Conservation (phyloP, 2,113 vertebrate species). For the Nothoprocta pentlandii region DNA sequence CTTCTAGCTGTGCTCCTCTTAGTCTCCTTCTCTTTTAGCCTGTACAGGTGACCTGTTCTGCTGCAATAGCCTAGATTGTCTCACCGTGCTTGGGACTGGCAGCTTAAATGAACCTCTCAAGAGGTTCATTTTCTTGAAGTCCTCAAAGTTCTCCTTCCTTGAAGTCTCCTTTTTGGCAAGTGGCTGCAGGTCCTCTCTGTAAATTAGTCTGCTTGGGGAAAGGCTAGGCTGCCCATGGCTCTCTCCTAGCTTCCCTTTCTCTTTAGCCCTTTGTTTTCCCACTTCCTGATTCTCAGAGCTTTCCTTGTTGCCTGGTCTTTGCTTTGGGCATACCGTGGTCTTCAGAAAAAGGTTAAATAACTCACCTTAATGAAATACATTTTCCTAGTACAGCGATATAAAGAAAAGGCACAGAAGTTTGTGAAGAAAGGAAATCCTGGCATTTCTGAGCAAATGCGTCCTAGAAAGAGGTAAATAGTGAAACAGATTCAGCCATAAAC, state of each 20-base stretch:
- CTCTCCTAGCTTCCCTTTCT: neutral
- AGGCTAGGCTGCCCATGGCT: neutral
- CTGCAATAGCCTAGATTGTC: neutral
- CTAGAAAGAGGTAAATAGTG: constrained; percentile 41
- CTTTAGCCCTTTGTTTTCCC: neutral
- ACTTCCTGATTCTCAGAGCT: neutral
- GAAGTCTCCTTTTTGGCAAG: neutral
- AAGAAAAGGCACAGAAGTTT: constrained; percentile 59
- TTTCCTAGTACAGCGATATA: constrained; percentile 60
- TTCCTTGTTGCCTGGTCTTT: neutral
- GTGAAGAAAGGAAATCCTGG: constrained; percentile 15
- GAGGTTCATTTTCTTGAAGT: neutral
- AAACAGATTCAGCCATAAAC: neutral
- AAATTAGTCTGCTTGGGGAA: neutral
- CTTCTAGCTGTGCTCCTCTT: neutral
- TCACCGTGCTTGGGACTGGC: neutral
- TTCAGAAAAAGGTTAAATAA: neutral
- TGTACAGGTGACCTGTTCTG: neutral
- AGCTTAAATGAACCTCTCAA: neutral
- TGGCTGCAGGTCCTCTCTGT: neutral
- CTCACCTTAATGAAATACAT: constrained; percentile 71
- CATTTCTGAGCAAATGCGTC: constrained; percentile 42
- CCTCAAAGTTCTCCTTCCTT: neutral
- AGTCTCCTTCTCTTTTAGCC: neutral
- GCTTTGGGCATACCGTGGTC: neutral